Conservation (phyloP, 1,140 invertebrate species). For the Lasaia peninsularis region DNA sequence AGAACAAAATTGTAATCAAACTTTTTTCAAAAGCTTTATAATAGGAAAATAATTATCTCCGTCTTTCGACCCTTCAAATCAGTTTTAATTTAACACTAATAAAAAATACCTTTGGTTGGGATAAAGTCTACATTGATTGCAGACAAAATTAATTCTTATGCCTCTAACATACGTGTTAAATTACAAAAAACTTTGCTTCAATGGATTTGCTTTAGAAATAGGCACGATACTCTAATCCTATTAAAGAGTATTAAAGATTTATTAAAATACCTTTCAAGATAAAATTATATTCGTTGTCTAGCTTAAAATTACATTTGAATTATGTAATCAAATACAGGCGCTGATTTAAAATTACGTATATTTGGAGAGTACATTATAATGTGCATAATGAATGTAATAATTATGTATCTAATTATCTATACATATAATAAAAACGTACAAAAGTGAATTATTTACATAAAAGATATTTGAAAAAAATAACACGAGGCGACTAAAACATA, state of each 20-base stretch:
- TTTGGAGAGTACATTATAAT: too few species aligned
- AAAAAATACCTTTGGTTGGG: neutral
- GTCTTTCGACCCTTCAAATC: neutral
- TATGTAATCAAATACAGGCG: too few species aligned
- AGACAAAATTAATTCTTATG: neutral
- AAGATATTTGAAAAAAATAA: too few species aligned
- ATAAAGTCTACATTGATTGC: neutral
- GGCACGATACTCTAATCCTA: neutral
- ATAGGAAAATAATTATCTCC: neutral
- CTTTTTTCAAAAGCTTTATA: neutral
- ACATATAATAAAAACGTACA: too few species aligned
- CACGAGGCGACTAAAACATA: too few species aligned
- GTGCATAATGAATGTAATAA: too few species aligned
- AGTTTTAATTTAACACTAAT: neutral
- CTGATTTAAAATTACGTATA: too few species aligned
- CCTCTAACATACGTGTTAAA: neutral
- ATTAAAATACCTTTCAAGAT: neutral
- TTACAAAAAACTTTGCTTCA: neutral
- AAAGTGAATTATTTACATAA: too few species aligned
- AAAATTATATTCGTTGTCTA: neutral
- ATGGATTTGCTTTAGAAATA: neutral
- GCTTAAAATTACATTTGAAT: too few species aligned
- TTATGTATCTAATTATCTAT: too few species aligned
- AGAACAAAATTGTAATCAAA: slow-evolving; percentile 1
- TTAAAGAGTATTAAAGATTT: neutral